These are phyloP conservation scores for Emys orbicularis DNA, from an alignment of 2,797 vertebrate species.

Conservation along the genomic window DNA sequence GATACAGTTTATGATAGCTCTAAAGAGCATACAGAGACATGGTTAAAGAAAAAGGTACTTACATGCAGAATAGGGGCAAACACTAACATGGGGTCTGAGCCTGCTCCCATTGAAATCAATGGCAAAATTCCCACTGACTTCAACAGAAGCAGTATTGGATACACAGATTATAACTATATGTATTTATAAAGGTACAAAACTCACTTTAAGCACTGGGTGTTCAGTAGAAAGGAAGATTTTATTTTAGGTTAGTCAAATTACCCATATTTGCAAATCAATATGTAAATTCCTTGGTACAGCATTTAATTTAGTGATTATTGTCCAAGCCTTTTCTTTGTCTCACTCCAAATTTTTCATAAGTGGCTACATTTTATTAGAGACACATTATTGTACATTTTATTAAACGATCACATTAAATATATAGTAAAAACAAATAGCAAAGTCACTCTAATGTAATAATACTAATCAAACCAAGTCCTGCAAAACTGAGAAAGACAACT, in stretches of 20 bases:
- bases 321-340: not conserved
- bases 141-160: not conserved
- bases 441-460: not conserved
- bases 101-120: not conserved
- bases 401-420: not conserved
- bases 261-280: not conserved
- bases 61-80: constrained; percentile 4
- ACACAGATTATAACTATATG: not conserved
- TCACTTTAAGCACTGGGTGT: constrained; percentile 27
- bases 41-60: constrained; percentile 3
- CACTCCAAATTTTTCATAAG: not conserved
- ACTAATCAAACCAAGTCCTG: not conserved
- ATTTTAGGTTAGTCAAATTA: not conserved
- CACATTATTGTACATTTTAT: not conserved
- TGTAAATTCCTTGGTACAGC: not conserved
- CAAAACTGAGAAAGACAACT: not conserved
- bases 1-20: not conserved
- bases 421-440: not conserved
- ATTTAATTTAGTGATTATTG: not conserved
- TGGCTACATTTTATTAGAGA: not conserved
- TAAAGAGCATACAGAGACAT: not conserved
- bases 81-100: not conserved
- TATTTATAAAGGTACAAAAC: constrained; percentile 8
- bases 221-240: constrained; percentile 16
- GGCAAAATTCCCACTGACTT: not conserved